Conservation (phyloP, 2,113 vertebrate species). For the Macheiramphus alcinus region DNA sequence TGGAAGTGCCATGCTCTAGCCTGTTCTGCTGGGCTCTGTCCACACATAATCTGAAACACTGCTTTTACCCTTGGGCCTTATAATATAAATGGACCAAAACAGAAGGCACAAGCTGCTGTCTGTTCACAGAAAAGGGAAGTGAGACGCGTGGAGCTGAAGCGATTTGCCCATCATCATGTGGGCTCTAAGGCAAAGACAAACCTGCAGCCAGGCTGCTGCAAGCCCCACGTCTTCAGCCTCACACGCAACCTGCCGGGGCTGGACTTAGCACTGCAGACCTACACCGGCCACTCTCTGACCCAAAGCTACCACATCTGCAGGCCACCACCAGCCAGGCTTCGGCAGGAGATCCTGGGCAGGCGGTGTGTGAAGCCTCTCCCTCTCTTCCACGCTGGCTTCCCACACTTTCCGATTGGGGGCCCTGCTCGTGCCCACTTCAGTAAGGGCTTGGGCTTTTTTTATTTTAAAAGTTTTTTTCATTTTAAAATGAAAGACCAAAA, state of each 20-base stretch:
- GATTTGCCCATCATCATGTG: background rate
- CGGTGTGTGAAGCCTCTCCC: background rate
- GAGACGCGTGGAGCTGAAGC: fast-evolving
- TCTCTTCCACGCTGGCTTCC: background rate
- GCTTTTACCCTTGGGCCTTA: background rate
- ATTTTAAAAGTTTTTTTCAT: too few species aligned
- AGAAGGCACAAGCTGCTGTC: background rate
- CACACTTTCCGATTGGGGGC: fast-evolving
- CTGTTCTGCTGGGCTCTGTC: background rate
- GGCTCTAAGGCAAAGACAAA: background rate
- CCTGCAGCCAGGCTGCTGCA: background rate
- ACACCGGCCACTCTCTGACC: background rate
- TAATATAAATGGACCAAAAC: background rate
- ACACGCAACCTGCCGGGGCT: fast-evolving
- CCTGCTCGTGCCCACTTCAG: fast-evolving
- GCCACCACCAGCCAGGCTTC: background rate
- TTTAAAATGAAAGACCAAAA: background rate
- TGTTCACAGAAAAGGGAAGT: background rate
- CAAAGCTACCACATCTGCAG: background rate
- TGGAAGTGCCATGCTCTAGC: background rate
- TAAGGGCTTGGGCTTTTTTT: background rate
- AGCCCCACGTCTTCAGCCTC: background rate
- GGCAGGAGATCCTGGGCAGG: background rate
- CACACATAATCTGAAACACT: background rate
- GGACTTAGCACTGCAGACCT: fast-evolving